phyloP scores from a whole-genome alignment of 2,113 vertebrate species.

The Eidolon helvum region DNA sequence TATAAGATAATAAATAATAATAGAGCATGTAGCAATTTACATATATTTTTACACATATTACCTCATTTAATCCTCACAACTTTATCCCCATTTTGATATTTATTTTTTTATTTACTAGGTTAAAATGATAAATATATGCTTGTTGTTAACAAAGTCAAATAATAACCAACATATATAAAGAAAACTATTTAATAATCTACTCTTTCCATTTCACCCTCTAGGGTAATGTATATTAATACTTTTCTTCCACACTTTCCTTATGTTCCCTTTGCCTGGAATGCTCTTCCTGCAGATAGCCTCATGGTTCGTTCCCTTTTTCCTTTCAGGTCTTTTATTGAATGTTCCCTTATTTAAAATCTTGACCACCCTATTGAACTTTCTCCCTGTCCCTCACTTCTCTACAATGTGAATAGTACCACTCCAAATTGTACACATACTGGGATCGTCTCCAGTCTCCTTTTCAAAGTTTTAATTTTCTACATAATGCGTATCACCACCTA shows the following conservation, averaged over 20 bases:
- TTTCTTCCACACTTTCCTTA: neutral
- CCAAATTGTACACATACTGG: neutral
- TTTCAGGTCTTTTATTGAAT: neutral
- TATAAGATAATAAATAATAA: neutral
- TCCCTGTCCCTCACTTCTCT: neutral
- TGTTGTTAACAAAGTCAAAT: neutral
- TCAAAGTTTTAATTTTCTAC: neutral
- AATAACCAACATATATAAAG: neutral
- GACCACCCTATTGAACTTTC: neutral
- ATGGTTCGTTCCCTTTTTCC: neutral
- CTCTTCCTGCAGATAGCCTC: neutral
- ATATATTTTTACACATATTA: neutral
- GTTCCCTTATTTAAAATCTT: neutral
- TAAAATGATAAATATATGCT: neutral
- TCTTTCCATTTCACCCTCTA: neutral
- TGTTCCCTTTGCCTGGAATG: neutral
- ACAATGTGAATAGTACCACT: neutral
- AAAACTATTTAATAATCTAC: neutral
- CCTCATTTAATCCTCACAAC: neutral
- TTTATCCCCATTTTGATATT: neutral
- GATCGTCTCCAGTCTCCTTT: neutral
- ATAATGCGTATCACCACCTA: neutral
- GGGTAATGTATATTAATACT: neutral
- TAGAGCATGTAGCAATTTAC: neutral
- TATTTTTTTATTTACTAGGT: neutral